Conservation (phyloP, 2,797 vertebrate species). For the Sarcoramphus papa region DNA sequence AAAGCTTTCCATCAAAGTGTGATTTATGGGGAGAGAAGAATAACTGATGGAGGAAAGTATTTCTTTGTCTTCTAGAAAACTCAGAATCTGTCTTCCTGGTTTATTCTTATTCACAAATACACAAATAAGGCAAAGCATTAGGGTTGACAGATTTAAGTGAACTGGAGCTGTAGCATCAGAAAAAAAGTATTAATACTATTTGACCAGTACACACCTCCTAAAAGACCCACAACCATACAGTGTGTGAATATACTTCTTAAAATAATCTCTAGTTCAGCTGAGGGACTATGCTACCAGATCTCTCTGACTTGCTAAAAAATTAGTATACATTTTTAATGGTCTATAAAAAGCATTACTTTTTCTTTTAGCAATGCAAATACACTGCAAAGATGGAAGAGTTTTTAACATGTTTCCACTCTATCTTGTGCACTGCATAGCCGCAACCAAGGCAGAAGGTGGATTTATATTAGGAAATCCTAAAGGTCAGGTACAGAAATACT, state of each 20-base stretch:
- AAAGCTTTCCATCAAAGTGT: neutral
- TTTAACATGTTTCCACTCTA: neutral
- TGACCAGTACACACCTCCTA: neutral
- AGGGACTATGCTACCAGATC: neutral
- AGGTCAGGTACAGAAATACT: neutral
- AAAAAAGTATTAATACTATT: neutral
- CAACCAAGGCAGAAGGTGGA: neutral
- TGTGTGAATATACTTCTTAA: neutral
- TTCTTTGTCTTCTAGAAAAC: neutral
- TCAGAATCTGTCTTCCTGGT: neutral
- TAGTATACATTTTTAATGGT: neutral
- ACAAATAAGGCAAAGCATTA: neutral
- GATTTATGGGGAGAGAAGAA: neutral
- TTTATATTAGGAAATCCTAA: neutral
- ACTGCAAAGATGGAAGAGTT: neutral
- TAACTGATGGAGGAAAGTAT: neutral
- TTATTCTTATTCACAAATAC: neutral
- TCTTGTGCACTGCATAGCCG: neutral
- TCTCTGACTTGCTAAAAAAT: neutral
- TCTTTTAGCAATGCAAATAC: neutral
- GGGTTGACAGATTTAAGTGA: neutral
- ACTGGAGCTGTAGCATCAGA: neutral
- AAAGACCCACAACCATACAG: neutral
- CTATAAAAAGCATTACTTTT: neutral
- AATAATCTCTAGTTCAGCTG: neutral